Conservation (phyloP, 2,797 vertebrate genomes). For the Avahi laniger region DNA sequence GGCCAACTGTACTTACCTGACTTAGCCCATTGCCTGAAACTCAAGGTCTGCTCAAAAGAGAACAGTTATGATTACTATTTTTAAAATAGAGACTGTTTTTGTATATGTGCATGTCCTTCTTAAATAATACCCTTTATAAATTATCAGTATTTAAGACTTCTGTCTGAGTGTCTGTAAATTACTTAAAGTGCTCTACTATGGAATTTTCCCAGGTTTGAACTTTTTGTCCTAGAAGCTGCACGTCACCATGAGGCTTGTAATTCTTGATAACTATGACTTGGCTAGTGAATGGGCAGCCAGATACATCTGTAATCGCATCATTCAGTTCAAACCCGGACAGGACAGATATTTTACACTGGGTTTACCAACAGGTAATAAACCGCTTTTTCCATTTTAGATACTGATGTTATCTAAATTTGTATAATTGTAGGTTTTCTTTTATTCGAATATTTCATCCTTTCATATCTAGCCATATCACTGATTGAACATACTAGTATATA, state of each 20-base stretch:
- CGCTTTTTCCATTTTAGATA: background rate
- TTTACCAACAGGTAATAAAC: conserved; percentile 88
- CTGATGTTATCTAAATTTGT: background rate
- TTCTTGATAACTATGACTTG: conserved; percentile 95
- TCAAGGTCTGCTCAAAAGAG: background rate
- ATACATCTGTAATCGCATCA: conserved; percentile 94
- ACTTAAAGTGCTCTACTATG: conserved; percentile 51
- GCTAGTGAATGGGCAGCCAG: conserved; percentile 99
- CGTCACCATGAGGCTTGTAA: conserved; percentile 87
- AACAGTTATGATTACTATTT: background rate
- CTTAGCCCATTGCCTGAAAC: background rate
- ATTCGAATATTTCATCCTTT: background rate
- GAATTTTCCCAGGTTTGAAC: conserved; percentile 66
- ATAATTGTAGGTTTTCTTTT: background rate
- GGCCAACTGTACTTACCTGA: background rate
- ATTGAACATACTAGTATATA: background rate
- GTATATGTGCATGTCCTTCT: background rate
- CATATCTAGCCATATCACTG: background rate
- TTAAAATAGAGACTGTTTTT: background rate
- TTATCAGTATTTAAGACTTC: background rate
- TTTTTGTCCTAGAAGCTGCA: background rate
- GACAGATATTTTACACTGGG: conserved; percentile 88
- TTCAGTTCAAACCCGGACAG: conserved; percentile 87
- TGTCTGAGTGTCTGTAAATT: background rate
- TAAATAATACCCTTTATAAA: conserved; percentile 2